A percentile compares a stretch with the other conserved stretches of the same genome.
Conservation (phyloP, 2,113 vertebrate genomes). For the Zapornia atra region DNA sequence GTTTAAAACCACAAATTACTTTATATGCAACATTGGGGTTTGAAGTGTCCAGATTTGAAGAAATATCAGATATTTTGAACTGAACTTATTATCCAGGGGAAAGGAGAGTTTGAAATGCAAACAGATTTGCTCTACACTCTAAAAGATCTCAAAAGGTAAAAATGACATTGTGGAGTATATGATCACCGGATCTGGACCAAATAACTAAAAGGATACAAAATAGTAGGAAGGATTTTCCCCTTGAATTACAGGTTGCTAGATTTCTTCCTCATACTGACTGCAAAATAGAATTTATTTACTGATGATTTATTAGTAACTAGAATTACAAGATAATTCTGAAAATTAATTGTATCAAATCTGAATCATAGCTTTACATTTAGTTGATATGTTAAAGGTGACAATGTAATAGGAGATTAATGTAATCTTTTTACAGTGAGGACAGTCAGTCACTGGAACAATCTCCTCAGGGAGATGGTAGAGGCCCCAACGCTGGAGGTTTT, state of each 20-base stretch:
- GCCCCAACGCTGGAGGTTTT: background rate
- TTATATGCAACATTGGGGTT: background rate
- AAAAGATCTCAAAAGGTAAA: background rate
- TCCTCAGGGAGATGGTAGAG: background rate
- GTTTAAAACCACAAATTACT: constrained; percentile 46
- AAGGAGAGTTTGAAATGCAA: background rate
- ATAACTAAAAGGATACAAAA: background rate
- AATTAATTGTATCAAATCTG: background rate
- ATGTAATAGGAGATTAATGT: background rate
- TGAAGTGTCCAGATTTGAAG: constrained; percentile 3
- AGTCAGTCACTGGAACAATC: background rate
- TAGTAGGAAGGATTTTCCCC: background rate
- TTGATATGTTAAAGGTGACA: background rate
- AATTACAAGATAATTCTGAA: background rate
- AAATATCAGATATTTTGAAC: background rate
- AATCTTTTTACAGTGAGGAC: background rate
- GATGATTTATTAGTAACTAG: background rate
- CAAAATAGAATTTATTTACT: background rate
- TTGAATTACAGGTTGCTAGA: background rate
- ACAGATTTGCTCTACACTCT: background rate
- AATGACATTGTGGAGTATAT: background rate
- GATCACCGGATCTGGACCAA: background rate
- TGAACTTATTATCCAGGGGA: background rate
- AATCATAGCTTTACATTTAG: background rate
- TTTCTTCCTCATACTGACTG: background rate